Evolutionary conservation across 2,888 invertebrate species (phyloP).

Genomic region (Patella ulyssiponensis): DNA sequence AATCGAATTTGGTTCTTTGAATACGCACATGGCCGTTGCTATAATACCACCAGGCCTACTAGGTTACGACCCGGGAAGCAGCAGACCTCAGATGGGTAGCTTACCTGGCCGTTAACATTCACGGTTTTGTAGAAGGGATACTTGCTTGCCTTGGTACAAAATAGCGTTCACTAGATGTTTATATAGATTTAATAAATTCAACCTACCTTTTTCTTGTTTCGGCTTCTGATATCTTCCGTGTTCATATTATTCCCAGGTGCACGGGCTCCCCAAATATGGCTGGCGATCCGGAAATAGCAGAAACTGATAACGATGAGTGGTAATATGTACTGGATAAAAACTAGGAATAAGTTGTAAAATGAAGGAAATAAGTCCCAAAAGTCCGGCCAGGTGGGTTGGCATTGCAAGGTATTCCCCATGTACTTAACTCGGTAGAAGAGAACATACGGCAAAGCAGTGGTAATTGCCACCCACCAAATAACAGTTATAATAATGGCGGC

Average conservation of each 20-base stretch:
- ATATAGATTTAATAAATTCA: constrained; percentile 5
- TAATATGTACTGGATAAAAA: constrained; percentile 79
- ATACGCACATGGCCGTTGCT: no score
- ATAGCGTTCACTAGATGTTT: no score
- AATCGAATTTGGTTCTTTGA: no score
- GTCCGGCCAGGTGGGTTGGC: constrained; percentile 12
- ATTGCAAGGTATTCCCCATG: constrained; percentile 22
- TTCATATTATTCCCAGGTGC: constrained; percentile 87
- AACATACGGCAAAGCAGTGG: constrained; percentile 78
- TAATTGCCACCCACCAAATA: constrained; percentile 82
- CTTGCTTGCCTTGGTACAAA: no score
- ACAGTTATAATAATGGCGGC: constrained; percentile 82
- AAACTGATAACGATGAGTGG: constrained; percentile 86
- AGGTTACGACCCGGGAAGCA: no score
- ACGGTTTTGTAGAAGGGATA: no score
- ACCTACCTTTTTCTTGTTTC: constrained; percentile 86
- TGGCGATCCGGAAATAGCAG: constrained; percentile 86
- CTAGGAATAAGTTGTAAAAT: constrained; percentile 69
- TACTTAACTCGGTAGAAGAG: constrained; percentile 53
- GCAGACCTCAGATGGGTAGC: no score
- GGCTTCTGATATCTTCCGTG: constrained; percentile 84
- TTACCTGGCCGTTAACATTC: no score
- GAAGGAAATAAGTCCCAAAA: constrained; percentile 55
- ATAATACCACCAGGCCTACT: no score
- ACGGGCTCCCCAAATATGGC: constrained; percentile 84